A percentile compares a stretch with the other conserved stretches of the same genome.
Conservation (phyloP, 2,797 vertebrate species). For the Myotis planiceps region DNA sequence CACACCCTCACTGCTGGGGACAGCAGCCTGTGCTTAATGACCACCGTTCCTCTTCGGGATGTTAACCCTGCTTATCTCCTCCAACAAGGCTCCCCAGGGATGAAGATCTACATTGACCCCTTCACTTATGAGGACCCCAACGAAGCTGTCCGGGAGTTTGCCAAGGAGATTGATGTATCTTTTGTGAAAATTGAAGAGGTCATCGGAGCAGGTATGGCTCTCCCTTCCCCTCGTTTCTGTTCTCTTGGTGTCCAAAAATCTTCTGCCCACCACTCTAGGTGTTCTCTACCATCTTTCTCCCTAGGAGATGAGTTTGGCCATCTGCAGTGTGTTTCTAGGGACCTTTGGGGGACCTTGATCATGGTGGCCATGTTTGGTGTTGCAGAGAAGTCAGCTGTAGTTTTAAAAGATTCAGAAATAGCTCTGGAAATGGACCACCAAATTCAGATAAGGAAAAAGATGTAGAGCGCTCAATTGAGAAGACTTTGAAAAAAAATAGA, state of each 20-base stretch:
- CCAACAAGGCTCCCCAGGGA: conserved; percentile 95
- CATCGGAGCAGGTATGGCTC: conserved; percentile 96
- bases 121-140: conserved; percentile 99
- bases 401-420: conserved; percentile 33
- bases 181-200: conserved; percentile 99
- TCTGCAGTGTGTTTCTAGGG: neutral
- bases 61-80: conserved; percentile 68
- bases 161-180: conserved; percentile 99
- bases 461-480: neutral
- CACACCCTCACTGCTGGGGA: neutral
- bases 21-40: neutral
- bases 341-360: neutral
- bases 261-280: neutral
- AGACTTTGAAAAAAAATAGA: neutral
- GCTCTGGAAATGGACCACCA: neutral
- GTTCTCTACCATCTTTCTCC: neutral
- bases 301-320: neutral
- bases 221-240: neutral
- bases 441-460: neutral
- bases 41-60: conserved; percentile 56
- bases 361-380: neutral
- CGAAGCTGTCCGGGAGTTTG: conserved; percentile 97
- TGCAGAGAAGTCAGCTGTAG: neutral
- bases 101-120: conserved; percentile 99
- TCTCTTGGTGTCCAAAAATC: neutral